Evolutionary conservation across 2,797 vertebrate genomes (phyloP), one percentile per base, ranked within the genome.

Genomic region (Brachyalestes nurse): DNA sequence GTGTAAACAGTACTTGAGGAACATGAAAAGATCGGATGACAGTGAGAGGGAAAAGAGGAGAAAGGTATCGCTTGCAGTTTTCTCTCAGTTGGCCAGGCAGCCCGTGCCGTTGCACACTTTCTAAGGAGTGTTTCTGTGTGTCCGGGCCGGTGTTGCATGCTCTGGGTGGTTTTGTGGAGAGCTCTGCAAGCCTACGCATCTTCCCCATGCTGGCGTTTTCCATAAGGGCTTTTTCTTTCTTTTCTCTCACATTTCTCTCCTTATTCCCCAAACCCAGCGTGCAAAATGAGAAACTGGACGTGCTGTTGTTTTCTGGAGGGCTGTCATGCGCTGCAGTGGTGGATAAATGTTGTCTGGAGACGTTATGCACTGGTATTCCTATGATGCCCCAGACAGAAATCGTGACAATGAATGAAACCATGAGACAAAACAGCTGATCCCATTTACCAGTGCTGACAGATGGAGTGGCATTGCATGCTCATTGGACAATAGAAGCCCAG

Each of bases 21-120:
- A 94, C 91, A 95, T 95, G 94, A 95, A 95, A 94, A 93, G 94
- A 94, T 95, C 94, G 93, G 92, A 92, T 93, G 94, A 94, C 93
- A 94, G 93, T 94, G 94, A 94, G 93, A 93, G 92, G 90, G 93
- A 94, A 92, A 95, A 95, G 92, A 94, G 93, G 91, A 94, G 91
- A 94, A 94, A 94, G 93, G 93, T 95, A 94, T 91, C 92, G 93
- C 92, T 91, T 91, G 93, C 89, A 91, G 91, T 94, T 94, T 94
- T 93, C 91, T 93, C 91, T 91, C 86, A 89, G 86, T 93, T 90
- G 78, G 89, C 86, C 89, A 81, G 82, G 90, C 90, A 90, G 77
- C 88, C 77, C 86, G 88, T 88, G 86, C 90, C 82, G 89, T 92
- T 81, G 85, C 89, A 88, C 84, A 82, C 79, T 91, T 85, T 91